Percentiles rank a stretch among this genome's conserved stretches.
These are phyloP conservation scores for Sericinus montela DNA, from an alignment of 2,888 invertebrate genomes.

Conservation along the genomic window DNA sequence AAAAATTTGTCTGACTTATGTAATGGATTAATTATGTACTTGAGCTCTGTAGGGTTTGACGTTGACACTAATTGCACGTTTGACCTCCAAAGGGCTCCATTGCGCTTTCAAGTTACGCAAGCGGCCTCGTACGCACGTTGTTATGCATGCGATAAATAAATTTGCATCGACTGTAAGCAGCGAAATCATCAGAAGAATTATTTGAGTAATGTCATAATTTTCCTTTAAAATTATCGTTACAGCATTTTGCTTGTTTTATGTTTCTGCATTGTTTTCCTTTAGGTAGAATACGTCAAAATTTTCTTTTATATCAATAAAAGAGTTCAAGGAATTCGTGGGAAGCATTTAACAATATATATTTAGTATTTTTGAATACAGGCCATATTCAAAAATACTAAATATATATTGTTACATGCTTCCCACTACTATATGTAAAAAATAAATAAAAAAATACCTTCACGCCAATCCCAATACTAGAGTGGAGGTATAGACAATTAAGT, in stretches of 20 bases:
- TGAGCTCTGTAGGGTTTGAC: constrained; percentile 2
- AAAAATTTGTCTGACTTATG: constrained; percentile 9
- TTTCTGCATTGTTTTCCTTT: no score
- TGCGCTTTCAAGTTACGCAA: constrained; percentile 13
- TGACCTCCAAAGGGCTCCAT: constrained; percentile 13
- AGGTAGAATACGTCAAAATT: no score
- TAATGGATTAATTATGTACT: background rate
- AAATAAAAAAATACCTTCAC: no score
- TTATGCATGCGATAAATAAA: constrained; percentile 1
- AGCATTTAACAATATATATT: no score
- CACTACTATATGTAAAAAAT: no score
- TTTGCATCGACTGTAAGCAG: constrained; percentile 6
- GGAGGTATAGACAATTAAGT: no score
- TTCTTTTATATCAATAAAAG: no score
- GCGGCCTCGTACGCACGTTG: background rate
- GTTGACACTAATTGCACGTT: constrained; percentile 7
- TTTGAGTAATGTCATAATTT: constrained; percentile 1
- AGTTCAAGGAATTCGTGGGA: no score
- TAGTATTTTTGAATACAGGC: no score
- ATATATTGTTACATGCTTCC: no score
- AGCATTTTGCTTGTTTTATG: background rate
- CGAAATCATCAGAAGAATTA: constrained; percentile 1
- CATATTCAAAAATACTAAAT: no score
- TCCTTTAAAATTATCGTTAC: background rate
- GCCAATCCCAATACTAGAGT: no score